phyloP scores from a whole-genome alignment of 2,888 invertebrate species.

The Drosophila kanekoi region DNA sequence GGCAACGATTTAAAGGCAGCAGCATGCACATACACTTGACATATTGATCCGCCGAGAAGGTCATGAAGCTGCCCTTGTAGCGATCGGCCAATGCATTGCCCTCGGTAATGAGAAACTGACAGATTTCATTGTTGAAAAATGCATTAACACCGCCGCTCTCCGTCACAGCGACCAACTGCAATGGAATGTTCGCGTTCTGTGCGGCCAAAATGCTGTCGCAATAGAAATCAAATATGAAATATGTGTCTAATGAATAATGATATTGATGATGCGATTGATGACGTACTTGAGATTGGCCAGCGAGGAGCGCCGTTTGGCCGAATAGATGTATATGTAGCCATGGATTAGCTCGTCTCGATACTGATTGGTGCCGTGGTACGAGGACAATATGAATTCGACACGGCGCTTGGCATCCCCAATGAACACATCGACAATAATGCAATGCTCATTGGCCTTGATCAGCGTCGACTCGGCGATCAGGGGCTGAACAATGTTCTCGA shows the following conservation, averaged over 20 bases:
- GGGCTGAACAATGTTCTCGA: constrained; percentile 95
- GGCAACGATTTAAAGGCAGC: fast-evolving
- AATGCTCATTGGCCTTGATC: constrained; percentile 89
- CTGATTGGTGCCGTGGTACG: constrained; percentile 97
- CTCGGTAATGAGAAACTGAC: constrained; percentile 95
- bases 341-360: constrained; percentile 96
- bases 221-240: constrained; percentile 8
- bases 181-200: constrained; percentile 96
- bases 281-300: constrained; percentile 91
- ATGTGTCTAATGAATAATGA: background rate
- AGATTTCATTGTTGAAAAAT: constrained; percentile 95
- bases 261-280: too few species aligned
- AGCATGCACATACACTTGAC: constrained; percentile 90
- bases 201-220: constrained; percentile 93
- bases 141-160: constrained; percentile 95
- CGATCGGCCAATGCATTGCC: constrained; percentile 96
- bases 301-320: constrained; percentile 97
- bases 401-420: constrained; percentile 95
- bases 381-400: constrained; percentile 95
- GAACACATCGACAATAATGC: constrained; percentile 96
- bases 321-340: constrained; percentile 97
- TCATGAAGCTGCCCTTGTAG: constrained; percentile 96
- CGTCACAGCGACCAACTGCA: constrained; percentile 97
- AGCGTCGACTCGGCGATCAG: constrained; percentile 92
- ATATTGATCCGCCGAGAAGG: constrained; percentile 93